These are phyloP conservation scores for Mormyrus lacerda DNA, from an alignment of 2,113 vertebrate species.

Conservation along the genomic window DNA sequence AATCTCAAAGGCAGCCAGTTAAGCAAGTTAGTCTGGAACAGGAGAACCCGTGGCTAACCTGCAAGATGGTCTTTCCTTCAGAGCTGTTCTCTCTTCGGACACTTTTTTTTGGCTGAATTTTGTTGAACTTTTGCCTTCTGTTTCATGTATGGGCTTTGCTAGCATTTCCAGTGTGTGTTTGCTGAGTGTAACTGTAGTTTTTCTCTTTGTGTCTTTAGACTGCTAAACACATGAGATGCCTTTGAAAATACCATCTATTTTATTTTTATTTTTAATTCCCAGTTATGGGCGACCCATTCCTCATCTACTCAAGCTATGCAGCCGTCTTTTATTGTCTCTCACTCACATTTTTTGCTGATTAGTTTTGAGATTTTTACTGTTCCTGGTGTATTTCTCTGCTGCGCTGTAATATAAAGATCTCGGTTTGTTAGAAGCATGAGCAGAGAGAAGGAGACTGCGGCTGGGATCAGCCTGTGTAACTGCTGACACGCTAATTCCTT, in stretches of 20 bases:
- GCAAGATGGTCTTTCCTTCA: background rate
- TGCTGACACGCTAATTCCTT: conserved; percentile 24
- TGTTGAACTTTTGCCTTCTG: background rate
- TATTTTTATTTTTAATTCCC: background rate
- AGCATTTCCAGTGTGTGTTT: background rate
- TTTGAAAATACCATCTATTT: conserved; percentile 26
- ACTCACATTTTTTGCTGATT: conserved; percentile 17
- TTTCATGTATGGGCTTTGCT: conserved; percentile 8
- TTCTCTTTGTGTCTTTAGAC: background rate
- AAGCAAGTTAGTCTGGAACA: background rate
- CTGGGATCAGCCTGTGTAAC: conserved; percentile 14
- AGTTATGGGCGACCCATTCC: background rate
- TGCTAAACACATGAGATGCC: conserved; percentile 17
- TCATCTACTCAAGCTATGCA: background rate
- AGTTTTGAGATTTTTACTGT: conserved; percentile 2
- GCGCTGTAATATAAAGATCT: conserved; percentile 38
- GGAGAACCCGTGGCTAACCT: background rate
- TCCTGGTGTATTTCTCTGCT: conserved; percentile 43
- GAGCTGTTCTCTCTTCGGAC: background rate
- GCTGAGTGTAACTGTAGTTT: conserved; percentile 4
- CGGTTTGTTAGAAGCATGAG: conserved; percentile 31
- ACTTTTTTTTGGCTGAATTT: background rate
- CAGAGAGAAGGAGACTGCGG: conserved; percentile 10
- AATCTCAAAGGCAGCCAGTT: background rate
- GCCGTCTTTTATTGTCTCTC: conserved; percentile 6